Evolutionary conservation across 2,888 invertebrate genomes (phyloP).

Genomic region (Cerceris rybyensis): DNA sequence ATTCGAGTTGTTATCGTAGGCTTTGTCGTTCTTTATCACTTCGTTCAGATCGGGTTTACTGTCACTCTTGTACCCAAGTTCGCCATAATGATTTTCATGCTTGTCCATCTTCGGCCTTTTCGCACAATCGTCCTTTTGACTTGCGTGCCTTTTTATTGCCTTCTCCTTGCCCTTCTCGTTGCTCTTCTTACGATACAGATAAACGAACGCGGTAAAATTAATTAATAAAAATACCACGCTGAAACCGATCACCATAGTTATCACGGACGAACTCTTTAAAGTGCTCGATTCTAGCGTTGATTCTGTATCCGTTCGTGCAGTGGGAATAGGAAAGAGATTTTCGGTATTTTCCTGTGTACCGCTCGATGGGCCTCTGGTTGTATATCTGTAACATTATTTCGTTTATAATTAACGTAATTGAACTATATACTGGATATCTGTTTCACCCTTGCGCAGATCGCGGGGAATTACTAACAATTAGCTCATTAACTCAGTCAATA

Average conservation of each 20-base stretch:
- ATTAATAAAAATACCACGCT: constrained; percentile 88
- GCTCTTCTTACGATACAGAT: constrained; percentile 87
- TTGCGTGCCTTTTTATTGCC: constrained; percentile 81
- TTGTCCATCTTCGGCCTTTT: constrained; percentile 71
- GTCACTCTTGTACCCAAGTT: constrained; percentile 82
- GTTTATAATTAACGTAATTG: background rate
- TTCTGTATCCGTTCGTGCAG: constrained; percentile 22
- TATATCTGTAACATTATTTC: constrained; percentile 3
- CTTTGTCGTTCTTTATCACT: constrained; percentile 80
- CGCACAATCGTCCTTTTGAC: constrained; percentile 82
- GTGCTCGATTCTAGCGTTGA: constrained; percentile 44
- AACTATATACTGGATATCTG: too few relatives aligned
- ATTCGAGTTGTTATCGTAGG: constrained; percentile 81
- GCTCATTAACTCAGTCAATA: too few relatives aligned
- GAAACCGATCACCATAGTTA: constrained; percentile 82
- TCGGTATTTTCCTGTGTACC: constrained; percentile 26
- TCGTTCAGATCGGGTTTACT: constrained; percentile 80
- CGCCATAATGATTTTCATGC: constrained; percentile 83
- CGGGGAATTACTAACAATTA: too few relatives aligned
- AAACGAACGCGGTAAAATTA: constrained; percentile 88
- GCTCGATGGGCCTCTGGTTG: constrained; percentile 30
- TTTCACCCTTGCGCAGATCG: too few relatives aligned
- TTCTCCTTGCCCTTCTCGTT: constrained; percentile 83
- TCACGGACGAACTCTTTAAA: constrained; percentile 74
- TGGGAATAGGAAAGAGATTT: constrained; percentile 30